Percentiles rank a stretch among this genome's conserved stretches.
These are phyloP conservation scores for Erythrocercus mccallii DNA, from an alignment of 2,113 vertebrate species.

Conservation along the genomic window DNA sequence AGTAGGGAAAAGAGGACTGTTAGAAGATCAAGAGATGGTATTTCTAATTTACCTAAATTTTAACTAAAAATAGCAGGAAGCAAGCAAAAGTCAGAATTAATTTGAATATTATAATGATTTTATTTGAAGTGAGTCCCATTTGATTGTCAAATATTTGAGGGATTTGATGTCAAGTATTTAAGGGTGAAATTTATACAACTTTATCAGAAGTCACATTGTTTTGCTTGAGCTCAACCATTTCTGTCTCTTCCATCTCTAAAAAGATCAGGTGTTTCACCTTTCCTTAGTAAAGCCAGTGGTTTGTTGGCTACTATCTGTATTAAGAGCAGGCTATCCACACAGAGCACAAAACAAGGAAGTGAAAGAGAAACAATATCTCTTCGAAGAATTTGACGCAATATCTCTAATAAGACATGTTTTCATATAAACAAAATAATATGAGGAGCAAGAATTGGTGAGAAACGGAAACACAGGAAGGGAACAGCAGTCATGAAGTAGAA, in stretches of 20 bases:
- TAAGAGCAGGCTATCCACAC: neutral
- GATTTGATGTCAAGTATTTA: neutral
- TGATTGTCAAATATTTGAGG: neutral
- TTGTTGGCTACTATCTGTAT: neutral
- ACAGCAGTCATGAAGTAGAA: neutral
- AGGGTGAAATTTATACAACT: neutral
- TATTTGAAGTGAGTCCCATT: neutral
- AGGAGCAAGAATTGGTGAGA: neutral
- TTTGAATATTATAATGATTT: neutral
- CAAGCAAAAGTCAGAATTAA: neutral
- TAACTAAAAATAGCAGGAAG: neutral
- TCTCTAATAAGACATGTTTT: conserved; percentile 30
- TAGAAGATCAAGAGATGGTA: neutral
- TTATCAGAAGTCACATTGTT: neutral
- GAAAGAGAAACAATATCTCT: neutral
- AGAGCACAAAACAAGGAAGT: conserved; percentile 14
- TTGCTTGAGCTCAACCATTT: neutral
- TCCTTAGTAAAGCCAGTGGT: neutral
- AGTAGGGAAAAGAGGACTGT: neutral
- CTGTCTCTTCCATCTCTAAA: neutral
- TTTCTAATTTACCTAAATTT: neutral
- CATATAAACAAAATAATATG: neutral
- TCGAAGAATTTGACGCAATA: conserved; percentile 13
- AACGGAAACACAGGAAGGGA: neutral
- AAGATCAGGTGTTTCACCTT: neutral